phyloP scores from a whole-genome alignment of 2,113 vertebrate genomes.

The Oryzias javanicus region DNA sequence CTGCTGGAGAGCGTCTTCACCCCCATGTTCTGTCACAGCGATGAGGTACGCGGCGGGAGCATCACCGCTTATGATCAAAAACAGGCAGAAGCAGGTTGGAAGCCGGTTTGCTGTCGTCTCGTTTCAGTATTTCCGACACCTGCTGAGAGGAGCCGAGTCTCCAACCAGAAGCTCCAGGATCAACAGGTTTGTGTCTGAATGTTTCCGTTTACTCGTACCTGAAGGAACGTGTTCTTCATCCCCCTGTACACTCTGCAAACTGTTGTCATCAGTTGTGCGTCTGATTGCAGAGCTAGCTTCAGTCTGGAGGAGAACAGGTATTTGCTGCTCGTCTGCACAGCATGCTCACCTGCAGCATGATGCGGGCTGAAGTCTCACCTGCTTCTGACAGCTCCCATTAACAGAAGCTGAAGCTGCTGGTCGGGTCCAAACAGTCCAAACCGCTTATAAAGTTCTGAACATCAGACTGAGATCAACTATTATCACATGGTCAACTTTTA shows the following conservation, averaged over 20 bases:
- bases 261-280: conserved; percentile 63
- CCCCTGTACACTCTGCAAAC: neutral
- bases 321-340: conserved; percentile 65
- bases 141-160: conserved; percentile 90
- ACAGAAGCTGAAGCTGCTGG: too few species aligned
- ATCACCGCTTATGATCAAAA: too few species aligned
- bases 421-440: too few species aligned
- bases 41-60: conserved; percentile 85
- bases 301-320: conserved; percentile 90
- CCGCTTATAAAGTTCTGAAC: too few species aligned
- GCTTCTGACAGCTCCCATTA: neutral
- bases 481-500: too few species aligned
- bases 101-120: neutral
- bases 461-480: too few species aligned
- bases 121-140: conserved; percentile 90
- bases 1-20: conserved; percentile 94
- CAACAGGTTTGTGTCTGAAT: conserved; percentile 79
- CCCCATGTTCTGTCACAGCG: conserved; percentile 97
- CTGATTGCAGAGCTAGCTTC: conserved; percentile 90
- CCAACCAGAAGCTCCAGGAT: conserved; percentile 85
- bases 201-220: neutral
- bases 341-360: neutral
- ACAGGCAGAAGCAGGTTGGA: too few species aligned
- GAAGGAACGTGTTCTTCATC: neutral
- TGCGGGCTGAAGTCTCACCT: neutral